Percentiles rank a stretch among this genome's conserved stretches.
phyloP scores from a whole-genome alignment of 53 echinoderm and acorn worm species.

The Crossaster papposus region DNA sequence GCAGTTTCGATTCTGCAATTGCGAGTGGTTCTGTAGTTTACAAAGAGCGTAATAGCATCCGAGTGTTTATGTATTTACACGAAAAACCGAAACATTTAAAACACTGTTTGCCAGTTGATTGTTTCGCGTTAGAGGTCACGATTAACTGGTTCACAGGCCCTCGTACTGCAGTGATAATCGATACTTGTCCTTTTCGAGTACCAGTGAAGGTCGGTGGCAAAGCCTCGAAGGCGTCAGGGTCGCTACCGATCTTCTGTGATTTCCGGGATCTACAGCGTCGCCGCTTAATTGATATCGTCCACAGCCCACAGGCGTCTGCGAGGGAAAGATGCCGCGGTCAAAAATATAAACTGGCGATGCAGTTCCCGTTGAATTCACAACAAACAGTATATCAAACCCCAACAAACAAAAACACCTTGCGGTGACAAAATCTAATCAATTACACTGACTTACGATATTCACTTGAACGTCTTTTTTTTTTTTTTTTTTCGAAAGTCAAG shows the following conservation, averaged over 20 bases:
- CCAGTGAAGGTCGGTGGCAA: slow-evolving; percentile 14
- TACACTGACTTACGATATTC: neutral
- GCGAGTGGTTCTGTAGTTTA: neutral
- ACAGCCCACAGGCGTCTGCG: neutral
- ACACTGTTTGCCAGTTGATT: neutral
- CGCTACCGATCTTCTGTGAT: neutral
- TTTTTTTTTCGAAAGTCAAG: neutral
- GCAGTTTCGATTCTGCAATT: neutral
- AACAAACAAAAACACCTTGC: neutral
- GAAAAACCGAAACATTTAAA: neutral
- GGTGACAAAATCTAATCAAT: neutral
- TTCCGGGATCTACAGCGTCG: neutral
- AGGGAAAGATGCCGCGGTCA: neutral
- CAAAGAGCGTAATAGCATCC: neutral
- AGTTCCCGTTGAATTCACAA: neutral
- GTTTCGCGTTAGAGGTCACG: neutral
- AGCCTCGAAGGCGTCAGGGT: slow-evolving; percentile 1
- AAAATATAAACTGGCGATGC: neutral
- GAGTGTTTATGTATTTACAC: neutral
- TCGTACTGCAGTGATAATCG: neutral
- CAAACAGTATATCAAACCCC: neutral
- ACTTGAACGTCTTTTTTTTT: neutral
- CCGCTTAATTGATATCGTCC: neutral
- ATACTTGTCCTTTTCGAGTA: slow-evolving; percentile 8
- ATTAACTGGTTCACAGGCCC: slow-evolving; percentile 1